Conservation (phyloP, 2,113 vertebrate species). For the Psittacus erithacus region DNA sequence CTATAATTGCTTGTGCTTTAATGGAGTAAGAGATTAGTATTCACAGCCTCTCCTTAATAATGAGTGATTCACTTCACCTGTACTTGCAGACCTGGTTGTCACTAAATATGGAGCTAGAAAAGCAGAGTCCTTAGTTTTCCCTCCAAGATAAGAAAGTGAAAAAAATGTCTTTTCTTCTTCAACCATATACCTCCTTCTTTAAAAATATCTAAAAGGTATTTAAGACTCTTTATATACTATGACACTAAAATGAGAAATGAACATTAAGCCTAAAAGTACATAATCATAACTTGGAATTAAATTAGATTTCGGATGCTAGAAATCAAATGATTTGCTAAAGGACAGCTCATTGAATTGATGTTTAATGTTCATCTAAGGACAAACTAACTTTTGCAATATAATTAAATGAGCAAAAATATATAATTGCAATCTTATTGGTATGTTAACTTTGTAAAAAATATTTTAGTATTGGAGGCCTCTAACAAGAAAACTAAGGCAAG, state of each 20-base stretch:
- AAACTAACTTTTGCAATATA: slow-evolving; percentile 62
- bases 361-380: slow-evolving; percentile 56
- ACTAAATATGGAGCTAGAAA: neutral
- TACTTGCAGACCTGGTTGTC: neutral
- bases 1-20: neutral
- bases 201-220: neutral
- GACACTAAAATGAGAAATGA: neutral
- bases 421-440: slow-evolving; percentile 73
- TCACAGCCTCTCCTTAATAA: neutral
- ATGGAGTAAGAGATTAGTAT: neutral
- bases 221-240: neutral
- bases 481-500: slow-evolving; percentile 63
- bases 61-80: neutral
- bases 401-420: slow-evolving; percentile 68
- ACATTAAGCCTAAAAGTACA: neutral
- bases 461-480: slow-evolving; percentile 56
- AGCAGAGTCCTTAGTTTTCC: neutral
- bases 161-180: neutral
- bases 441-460: slow-evolving; percentile 70
- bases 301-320: neutral
- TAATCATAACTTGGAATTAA: slow-evolving; percentile 53
- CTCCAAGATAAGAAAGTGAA: neutral
- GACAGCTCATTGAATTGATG: slow-evolving; percentile 20
- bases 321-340: slow-evolving; percentile 31
- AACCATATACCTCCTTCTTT: neutral